Base-by-base conservation (phyloP, 2,888 invertebrate genomes). In the Pandemis cinnamomeana region DNA sequence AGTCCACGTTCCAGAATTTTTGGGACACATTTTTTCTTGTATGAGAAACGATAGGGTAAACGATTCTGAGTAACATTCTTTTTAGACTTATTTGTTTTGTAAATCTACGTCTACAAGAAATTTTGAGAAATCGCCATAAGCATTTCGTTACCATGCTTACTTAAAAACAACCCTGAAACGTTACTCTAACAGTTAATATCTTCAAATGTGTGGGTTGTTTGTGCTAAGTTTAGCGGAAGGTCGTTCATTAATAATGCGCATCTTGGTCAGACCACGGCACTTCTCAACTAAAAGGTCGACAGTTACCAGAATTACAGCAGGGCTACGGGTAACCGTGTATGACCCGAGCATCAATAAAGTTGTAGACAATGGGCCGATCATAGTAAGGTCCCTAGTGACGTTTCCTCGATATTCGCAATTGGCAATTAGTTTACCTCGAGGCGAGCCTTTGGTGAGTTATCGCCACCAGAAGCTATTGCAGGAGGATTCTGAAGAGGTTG, bases 171-270 rank as follows among this genome's bases (percentile, higher is more conserved):
- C 58, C 27, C 10, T 27, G 5, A 5, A 27, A 5, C 10, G 10
- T 4, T 10, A 0, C 5, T 5, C 5, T 11, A 27, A n/a, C 5
- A 27, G 20, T 27, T 58, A 2, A 44, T 44, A 15, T 27, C 51
- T 62, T 42, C 7, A 66, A 66, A 51, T 27, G 27, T 36, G 11
- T 8, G 46, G 15, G 15, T 51, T 61, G 68, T 63, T 15, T 64
- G 27, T 20, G 36, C 41, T 27, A 60, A 73, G 73, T 73, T 66
- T 42, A 62, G 5, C 10, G 60, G 73, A 64, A 60, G 58, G 55
- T 7, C 63, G 62, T 53, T 61, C 51, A 73, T 73, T 73, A 73
- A 60, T 73, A 73, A 73, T 73, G 60, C 51, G 10, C 55, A 44
- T 55, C 63, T 63, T 15, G 46, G 44, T 44, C 13, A 42, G 20